These are phyloP conservation scores for Parnassius orleans DNA, from an alignment of 2,888 invertebrate genomes.

Conservation along the genomic window DNA sequence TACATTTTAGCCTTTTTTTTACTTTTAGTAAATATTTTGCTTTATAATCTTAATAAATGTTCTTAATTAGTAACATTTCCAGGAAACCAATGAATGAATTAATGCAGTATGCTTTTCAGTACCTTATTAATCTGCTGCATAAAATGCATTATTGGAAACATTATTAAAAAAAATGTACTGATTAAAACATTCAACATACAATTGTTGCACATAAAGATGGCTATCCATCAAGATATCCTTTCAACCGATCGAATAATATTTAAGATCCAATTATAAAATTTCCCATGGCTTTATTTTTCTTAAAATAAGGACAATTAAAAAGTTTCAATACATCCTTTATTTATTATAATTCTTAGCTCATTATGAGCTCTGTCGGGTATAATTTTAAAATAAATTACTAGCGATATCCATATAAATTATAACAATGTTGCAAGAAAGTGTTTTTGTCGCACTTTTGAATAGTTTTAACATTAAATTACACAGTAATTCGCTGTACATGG, in stretches of 20 bases:
- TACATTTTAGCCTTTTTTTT: no score
- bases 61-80: slow-evolving; percentile 8
- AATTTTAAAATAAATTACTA: slow-evolving; percentile 17
- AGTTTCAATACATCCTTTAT: slow-evolving; percentile 4
- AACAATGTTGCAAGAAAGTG: slow-evolving; percentile 17
- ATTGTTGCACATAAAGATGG: slow-evolving; percentile 15
- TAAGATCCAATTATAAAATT: slow-evolving; percentile 21
- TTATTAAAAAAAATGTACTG: slow-evolving; percentile 17
- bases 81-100: slow-evolving; percentile 13
- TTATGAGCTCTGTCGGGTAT: slow-evolving; percentile 15
- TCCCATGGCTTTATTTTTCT: slow-evolving; percentile 7
- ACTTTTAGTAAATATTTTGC: no score
- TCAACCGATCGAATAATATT: background rate
- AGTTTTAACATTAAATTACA: slow-evolving; percentile 20
- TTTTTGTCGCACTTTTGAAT: slow-evolving; percentile 25
- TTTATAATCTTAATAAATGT: no score
- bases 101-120: slow-evolving; percentile 9
- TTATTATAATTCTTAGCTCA: background rate
- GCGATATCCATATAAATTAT: slow-evolving; percentile 24
- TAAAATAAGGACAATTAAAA: slow-evolving; percentile 16
- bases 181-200: slow-evolving; percentile 25
- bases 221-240: slow-evolving; percentile 13
- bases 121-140: slow-evolving; percentile 15
- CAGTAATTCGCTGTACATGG: slow-evolving; percentile 15
- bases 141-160: slow-evolving; percentile 23